These are phyloP conservation scores for Luperina testacea DNA, from an alignment of 2,888 invertebrate species.

Conservation along the genomic window DNA sequence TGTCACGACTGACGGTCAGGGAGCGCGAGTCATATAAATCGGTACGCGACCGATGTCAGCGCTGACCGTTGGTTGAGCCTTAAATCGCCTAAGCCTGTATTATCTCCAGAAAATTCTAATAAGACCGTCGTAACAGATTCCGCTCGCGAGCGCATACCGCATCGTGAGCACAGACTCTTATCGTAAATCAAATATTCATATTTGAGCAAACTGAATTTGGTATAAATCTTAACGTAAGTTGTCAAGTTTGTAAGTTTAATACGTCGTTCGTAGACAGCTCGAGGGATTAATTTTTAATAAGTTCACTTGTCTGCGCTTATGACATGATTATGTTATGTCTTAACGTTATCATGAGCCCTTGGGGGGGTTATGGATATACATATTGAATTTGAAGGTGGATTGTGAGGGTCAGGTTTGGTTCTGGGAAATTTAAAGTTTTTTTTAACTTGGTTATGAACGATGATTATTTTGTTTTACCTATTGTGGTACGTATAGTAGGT, in stretches of 20 bases:
- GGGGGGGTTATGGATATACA: slow-evolving; percentile 3
- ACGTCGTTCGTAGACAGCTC: slow-evolving; percentile 70
- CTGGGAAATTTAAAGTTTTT: not conserved
- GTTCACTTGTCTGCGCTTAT: slow-evolving; percentile 54
- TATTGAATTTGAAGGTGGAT: slow-evolving; percentile 12
- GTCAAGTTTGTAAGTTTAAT: slow-evolving; percentile 62
- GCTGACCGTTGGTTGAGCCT: not conserved
- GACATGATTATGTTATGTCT: slow-evolving; percentile 42
- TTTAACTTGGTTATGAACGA: not conserved
- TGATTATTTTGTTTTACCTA: no score
- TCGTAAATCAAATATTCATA: slow-evolving; percentile 74
- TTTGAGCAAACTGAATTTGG: slow-evolving; percentile 68
- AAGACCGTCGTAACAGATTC: not conserved
- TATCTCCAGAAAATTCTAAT: slow-evolving; percentile 17
- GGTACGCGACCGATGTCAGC: not conserved
- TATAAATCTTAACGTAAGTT: slow-evolving; percentile 67
- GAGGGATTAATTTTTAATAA: slow-evolving; percentile 71
- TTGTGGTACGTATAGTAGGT: no score
- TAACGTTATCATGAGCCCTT: slow-evolving; percentile 20
- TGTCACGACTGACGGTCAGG: not conserved
- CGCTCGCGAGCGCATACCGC: slow-evolving; percentile 18
- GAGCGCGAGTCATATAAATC: not conserved
- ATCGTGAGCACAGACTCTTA: slow-evolving; percentile 63
- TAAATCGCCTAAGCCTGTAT: not conserved
- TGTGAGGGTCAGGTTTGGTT: slow-evolving; percentile 3